These are phyloP conservation scores for Drosophila teissieri DNA, from an alignment of 1,140 invertebrate species.

Conservation along the genomic window DNA sequence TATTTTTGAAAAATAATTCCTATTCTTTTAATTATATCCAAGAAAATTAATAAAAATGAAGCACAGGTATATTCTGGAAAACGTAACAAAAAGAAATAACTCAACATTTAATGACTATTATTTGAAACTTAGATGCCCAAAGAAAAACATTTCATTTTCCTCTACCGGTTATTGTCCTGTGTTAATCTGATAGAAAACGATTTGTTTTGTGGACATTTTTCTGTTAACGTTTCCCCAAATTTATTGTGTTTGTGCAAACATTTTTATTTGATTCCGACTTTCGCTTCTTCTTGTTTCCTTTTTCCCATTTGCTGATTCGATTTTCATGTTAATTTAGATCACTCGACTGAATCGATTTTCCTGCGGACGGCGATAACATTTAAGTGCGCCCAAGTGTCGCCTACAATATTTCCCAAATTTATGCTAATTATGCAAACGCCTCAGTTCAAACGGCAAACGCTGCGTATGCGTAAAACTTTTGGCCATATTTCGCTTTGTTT, in stretches of 20 bases:
- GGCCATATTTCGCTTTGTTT: conserved; percentile 49
- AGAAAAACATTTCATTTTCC: not conserved
- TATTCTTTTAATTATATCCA: too few species aligned
- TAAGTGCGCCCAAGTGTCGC: conserved; percentile 58
- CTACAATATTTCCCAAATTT: conserved; percentile 68
- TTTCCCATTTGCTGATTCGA: conserved; percentile 70
- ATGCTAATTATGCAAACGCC: conserved; percentile 75
- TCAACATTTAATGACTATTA: too few species aligned
- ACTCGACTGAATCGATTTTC: conserved; percentile 59
- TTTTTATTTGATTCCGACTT: conserved; percentile 67
- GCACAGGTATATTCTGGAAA: too few species aligned
- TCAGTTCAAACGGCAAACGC: conserved; percentile 30
- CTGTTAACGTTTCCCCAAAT: not conserved
- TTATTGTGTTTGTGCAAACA: conserved; percentile 53
- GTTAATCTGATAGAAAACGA: conserved; percentile 10
- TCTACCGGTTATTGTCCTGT: conserved; percentile 23
- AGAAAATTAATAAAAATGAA: too few species aligned
- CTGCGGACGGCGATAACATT: conserved; percentile 39
- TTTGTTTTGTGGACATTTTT: conserved; percentile 29
- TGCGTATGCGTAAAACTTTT: conserved; percentile 72
- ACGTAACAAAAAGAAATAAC: too few species aligned
- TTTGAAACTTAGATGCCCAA: too few species aligned
- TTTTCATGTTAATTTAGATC: conserved; percentile 77
- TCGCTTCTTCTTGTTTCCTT: conserved; percentile 2
- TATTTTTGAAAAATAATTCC: too few species aligned